These are phyloP conservation scores for Tetheella fluctuosa DNA, from an alignment of 2,888 invertebrate species.

Conservation along the genomic window DNA sequence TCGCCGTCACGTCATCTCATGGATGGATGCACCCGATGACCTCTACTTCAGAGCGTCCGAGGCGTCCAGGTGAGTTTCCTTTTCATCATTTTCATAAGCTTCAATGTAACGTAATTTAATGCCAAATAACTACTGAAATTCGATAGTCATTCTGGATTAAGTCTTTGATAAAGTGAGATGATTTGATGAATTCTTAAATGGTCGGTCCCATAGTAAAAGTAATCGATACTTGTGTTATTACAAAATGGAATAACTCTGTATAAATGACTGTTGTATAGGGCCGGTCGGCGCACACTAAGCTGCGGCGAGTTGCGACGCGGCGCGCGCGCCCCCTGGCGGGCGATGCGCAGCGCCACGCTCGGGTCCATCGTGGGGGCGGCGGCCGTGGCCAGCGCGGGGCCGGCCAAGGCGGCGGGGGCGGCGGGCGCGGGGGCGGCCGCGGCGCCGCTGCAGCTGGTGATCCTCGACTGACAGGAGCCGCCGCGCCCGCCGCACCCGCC, in stretches of 20 bases:
- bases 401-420: slow-evolving; percentile 46
- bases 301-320: slow-evolving; percentile 90
- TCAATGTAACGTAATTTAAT: no score
- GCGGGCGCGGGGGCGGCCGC: slow-evolving; percentile 33
- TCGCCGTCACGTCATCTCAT: slow-evolving; percentile 96
- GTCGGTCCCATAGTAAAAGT: no score
- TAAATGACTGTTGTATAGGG: slow-evolving; percentile 80
- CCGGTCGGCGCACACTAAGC: slow-evolving; percentile 90
- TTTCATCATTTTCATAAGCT: neutral
- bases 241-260: no score
- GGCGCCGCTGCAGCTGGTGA: slow-evolving; percentile 87
- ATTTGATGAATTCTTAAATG: no score
- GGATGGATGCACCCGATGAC: slow-evolving; percentile 99
- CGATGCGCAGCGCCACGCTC: slow-evolving; percentile 84
- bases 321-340: slow-evolving; percentile 83
- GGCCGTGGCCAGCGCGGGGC: slow-evolving; percentile 67
- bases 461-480: slow-evolving; percentile 88
- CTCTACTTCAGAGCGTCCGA: slow-evolving; percentile 97
- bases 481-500: slow-evolving; percentile 67
- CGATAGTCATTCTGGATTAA: neutral
- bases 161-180: no score
- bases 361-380: slow-evolving; percentile 78
- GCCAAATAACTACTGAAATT: neutral
- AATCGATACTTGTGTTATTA: no score
- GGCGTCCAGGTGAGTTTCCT: slow-evolving; percentile 90